These are phyloP conservation scores for Halisarca cf. caerulea DNA, from an alignment of 37 sponge, comb jelly and placozoan species.

Conservation along the genomic window DNA sequence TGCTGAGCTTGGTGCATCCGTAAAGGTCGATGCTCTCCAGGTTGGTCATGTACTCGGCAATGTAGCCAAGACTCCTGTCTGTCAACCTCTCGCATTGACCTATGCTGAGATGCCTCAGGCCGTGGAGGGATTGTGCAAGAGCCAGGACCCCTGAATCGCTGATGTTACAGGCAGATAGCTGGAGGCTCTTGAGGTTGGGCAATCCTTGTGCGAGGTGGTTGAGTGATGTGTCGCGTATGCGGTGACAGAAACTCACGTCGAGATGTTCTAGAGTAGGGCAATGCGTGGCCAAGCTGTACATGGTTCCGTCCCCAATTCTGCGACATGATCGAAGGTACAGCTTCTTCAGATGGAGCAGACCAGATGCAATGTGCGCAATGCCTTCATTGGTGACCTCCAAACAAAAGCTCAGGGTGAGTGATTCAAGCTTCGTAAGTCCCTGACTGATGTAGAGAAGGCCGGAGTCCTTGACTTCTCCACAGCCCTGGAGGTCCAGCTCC, in stretches of 20 bases:
- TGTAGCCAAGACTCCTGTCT: constrained; percentile 1
- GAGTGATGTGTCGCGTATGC: constrained; percentile 10
- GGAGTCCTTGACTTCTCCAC: neutral
- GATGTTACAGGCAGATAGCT: constrained; percentile 20
- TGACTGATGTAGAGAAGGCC: constrained; percentile 1
- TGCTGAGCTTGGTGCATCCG: constrained; percentile 9
- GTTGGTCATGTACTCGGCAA: constrained; percentile 8
- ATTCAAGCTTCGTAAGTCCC: neutral
- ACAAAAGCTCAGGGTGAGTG: constrained; percentile 2
- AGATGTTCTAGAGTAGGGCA: neutral
- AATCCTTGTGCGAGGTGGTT: constrained; percentile 5
- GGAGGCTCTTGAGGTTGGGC: constrained; percentile 21
- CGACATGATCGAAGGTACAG: neutral
- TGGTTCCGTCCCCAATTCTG: constrained; percentile 10
- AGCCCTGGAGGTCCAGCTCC: constrained; percentile 22
- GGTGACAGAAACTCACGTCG: constrained; percentile 26
- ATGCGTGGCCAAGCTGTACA: neutral
- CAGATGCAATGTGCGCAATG: constrained; percentile 9
- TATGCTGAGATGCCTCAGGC: constrained; percentile 8
- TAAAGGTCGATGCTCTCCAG: constrained; percentile 15
- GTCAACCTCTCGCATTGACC: constrained; percentile 22
- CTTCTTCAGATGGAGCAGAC: neutral
- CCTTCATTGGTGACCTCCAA: neutral
- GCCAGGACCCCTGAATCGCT: constrained; percentile 10
- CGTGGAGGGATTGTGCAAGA: constrained; percentile 20